A percentile compares a stretch with the other conserved stretches of the same genome.
phyloP scores from a whole-genome alignment of 1,140 invertebrate genomes.

The Neodiprion pinetum region DNA sequence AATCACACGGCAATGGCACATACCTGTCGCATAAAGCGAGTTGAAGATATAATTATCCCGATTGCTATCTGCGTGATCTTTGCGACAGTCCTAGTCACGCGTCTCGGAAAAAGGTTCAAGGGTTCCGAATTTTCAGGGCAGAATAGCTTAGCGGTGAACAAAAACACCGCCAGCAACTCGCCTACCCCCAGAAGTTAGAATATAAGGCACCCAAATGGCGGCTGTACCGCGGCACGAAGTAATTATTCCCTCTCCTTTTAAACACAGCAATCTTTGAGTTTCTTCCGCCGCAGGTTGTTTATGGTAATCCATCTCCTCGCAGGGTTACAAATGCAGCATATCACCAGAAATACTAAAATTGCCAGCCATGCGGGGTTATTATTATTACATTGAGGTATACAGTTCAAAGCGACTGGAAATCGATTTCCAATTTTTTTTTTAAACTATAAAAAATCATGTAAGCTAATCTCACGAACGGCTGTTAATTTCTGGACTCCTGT shows the following conservation, averaged over 20 bases:
- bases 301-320: conserved; percentile 52
- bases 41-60: not conserved
- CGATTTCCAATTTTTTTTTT: too few relatives aligned
- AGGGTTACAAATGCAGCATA: conserved; percentile 50
- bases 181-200: not conserved
- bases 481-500: too few relatives aligned
- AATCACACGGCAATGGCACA: not conserved
- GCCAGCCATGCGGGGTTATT: conserved; percentile 28
- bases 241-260: conserved; percentile 53
- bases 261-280: conserved; percentile 58
- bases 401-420: too few relatives aligned
- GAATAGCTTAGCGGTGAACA: not conserved
- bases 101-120: not conserved
- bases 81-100: too few relatives aligned
- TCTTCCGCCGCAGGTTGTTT: conserved; percentile 52
- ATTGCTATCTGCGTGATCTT: not conserved
- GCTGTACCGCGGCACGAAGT: conserved; percentile 29
- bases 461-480: too few relatives aligned
- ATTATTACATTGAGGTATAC: too few relatives aligned
- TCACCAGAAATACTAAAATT: conserved; percentile 57
- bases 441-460: too few relatives aligned
- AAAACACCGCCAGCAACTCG: not conserved
- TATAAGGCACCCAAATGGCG: not conserved
- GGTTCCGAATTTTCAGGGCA: not conserved
- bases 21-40: too few relatives aligned